Base-by-base conservation (phyloP, 2,888 invertebrate species). In the Schizaphis graminum region DNA sequence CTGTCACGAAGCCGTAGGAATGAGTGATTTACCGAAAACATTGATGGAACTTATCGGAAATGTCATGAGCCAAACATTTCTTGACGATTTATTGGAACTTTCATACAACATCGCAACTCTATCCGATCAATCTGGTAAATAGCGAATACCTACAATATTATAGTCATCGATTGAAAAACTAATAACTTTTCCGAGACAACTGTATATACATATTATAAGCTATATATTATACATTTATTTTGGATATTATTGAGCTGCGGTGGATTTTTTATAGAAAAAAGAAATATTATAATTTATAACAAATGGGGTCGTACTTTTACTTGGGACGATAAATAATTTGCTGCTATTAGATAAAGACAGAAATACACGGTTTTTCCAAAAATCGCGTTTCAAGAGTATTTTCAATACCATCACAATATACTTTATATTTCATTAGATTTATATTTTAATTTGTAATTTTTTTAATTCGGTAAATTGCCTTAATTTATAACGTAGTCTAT, bases 1-100 rank as follows among this genome's bases (percentile, higher is more conserved):
- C 41, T 93, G 77, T 49, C 26, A 93, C 53, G 89, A 93, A 41
- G 93, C 93, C 10, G 28, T 93, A 26, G 93, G 90, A 85, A 49
- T 24, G 41, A 93, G 93, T 24, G 84, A 47, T 35, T 67, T 93
- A 26, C 93, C 93, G 49, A 13, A 3, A 47, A 89, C 89, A 16
- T 49, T 93, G 35, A 90, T 93, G 89, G 28, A 61, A 11, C 47
- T 89, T 7, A 21, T 93, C 84, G 56, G 35, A 0, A 57, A 67
- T 10, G 89, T 35, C 21, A 5, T 85, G 26, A 57, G 16, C 26
- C 89, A 85, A 26, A 93, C 93, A n/a, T 89, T 90, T 44, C 57
- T 93, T 26, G 85, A 16, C n/a, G 93, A 93, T 47, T 35, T 93
- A 21, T 85, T 93, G 28, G 85, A 57, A 61, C 56, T 93, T 5